Percentiles rank a stretch among this genome's conserved stretches.
These are phyloP conservation scores for Drosophila takahashii DNA, from an alignment of 1,140 invertebrate genomes.

Conservation along the genomic window DNA sequence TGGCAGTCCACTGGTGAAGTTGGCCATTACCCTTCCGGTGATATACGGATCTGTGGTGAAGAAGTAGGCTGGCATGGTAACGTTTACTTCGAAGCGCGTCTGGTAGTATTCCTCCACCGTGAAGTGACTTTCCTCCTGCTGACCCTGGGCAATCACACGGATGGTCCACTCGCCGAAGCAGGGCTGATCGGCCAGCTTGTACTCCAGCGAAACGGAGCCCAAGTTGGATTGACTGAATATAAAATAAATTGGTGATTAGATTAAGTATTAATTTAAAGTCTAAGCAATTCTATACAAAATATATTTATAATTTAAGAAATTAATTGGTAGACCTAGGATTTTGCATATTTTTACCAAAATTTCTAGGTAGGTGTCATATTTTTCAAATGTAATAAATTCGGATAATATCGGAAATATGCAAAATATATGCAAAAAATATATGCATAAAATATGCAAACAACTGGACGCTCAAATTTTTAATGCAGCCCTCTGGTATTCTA, in stretches of 20 bases:
- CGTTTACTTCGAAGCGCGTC: conserved; percentile 96
- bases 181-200: conserved; percentile 95
- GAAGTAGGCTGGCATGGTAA: conserved; percentile 97
- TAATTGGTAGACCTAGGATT: no score
- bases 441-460: no score
- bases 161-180: conserved; percentile 97
- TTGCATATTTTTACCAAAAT: no score
- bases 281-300: neutral
- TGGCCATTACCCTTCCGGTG: conserved; percentile 94
- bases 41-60: conserved; percentile 93
- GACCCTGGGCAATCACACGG: conserved; percentile 93
- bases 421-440: no score
- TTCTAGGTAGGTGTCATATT: no score
- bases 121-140: conserved; percentile 94
- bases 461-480: no score
- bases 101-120: conserved; percentile 98
- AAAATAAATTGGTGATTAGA: no score
- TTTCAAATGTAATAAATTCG: no score
- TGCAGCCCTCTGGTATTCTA: no score
- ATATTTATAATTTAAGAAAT: no score
- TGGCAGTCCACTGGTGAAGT: conserved; percentile 95
- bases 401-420: no score
- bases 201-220: conserved; percentile 95
- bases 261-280: no score
- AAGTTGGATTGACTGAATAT: conserved; percentile 89